phyloP scores from a whole-genome alignment of 1,140 invertebrate genomes.

The Pseudomyrmex cubaensis region DNA sequence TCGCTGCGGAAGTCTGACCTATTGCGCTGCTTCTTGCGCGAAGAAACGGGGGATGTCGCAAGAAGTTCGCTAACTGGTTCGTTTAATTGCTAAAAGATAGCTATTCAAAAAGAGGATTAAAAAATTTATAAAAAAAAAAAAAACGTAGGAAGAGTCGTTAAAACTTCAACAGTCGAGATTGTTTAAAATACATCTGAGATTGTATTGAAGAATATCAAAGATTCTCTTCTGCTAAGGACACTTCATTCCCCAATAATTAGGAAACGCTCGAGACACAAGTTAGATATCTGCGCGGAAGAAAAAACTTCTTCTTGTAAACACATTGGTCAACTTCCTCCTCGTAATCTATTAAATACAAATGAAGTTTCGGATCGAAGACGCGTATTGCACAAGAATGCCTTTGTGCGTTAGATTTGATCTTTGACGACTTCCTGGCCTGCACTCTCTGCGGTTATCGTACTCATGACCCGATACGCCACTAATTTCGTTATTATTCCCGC shows the following conservation, averaged over 20 bases:
- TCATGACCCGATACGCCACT: conserved; percentile 70
- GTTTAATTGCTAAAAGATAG: not conserved
- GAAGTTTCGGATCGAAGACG: conserved; percentile 40
- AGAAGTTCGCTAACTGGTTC: not conserved
- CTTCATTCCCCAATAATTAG: not conserved
- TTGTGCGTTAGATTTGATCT: conserved; percentile 66
- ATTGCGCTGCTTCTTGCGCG: conserved; percentile 69
- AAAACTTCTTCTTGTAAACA: conserved; percentile 15
- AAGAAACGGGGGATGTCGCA: conserved; percentile 37
- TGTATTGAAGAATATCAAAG: not conserved
- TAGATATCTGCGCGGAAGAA: conserved; percentile 40
- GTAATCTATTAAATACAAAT: conserved; percentile 56
- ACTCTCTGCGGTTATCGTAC: conserved; percentile 69
- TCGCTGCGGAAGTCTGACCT: conserved; percentile 71
- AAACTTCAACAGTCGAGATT: not conserved
- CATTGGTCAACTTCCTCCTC: conserved; percentile 55
- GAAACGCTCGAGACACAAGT: not conserved
- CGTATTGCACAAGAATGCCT: conserved; percentile 67
- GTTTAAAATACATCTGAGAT: conserved; percentile 4
- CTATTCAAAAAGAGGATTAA: not conserved
- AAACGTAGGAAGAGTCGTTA: not conserved
- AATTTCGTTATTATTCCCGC: conserved; percentile 69
- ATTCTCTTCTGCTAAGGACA: not conserved
- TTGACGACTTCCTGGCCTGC: conserved; percentile 57
- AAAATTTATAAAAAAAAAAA: no score